A percentile compares a stretch with the other conserved stretches of the same genome.
phyloP scores from a whole-genome alignment of 2,113 vertebrate species.

The Isurus oxyrinchus region DNA sequence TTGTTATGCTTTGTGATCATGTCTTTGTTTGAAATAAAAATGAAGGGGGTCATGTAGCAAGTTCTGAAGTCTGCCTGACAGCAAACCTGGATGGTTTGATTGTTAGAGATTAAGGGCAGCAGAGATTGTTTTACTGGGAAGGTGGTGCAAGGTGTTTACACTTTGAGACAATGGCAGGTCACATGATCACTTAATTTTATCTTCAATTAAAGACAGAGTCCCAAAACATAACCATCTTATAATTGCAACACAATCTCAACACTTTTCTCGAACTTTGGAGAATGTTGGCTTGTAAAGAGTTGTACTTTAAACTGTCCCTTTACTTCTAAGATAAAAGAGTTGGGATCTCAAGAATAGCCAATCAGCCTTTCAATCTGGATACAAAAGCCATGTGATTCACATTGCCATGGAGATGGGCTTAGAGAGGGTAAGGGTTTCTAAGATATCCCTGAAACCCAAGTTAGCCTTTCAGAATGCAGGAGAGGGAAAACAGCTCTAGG shows the following conservation, averaged over 20 bases:
- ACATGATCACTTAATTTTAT: not conserved
- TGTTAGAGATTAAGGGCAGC: no score
- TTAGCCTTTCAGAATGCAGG: not conserved
- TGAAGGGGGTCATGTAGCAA: no score
- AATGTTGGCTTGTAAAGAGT: no score
- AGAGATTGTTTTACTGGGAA: no score
- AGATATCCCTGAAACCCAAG: not conserved
- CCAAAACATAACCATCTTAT: not conserved
- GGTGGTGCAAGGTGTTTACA: no score
- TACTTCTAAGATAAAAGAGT: not conserved
- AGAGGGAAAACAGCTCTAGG: not conserved
- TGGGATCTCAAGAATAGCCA: not conserved
- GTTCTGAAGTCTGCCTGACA: no score
- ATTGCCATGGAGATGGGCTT: no score
- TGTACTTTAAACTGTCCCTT: not conserved
- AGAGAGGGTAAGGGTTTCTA: no score
- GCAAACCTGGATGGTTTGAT: no score
- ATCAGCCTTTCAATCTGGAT: not conserved
- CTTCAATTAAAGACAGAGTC: not conserved
- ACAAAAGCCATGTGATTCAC: not conserved
- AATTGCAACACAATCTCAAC: not conserved
- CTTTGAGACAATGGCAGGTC: not conserved
- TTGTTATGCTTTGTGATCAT: no score
- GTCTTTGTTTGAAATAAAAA: no score
- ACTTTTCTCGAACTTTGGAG: no score